phyloP scores from a whole-genome alignment of 2,113 vertebrate genomes.

The Pycnonotus jocosus region DNA sequence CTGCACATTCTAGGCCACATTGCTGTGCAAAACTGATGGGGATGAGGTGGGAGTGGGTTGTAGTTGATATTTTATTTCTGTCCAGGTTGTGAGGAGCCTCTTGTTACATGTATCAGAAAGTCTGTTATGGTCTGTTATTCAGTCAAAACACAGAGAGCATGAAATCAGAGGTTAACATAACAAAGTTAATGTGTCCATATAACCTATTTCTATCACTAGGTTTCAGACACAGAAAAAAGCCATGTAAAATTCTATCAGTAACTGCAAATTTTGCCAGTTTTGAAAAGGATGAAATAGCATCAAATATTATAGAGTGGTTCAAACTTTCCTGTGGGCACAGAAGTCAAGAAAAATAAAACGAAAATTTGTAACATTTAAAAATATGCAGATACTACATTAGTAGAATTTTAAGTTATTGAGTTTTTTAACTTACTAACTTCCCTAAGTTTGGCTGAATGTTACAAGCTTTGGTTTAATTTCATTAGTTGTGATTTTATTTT shows the following conservation, averaged over 20 bases:
- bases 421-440: background rate
- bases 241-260: background rate
- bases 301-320: background rate
- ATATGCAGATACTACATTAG: background rate
- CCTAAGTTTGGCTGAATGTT: background rate
- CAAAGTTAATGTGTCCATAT: background rate
- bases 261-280: background rate
- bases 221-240: conserved; percentile 24
- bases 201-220: conserved; percentile 9
- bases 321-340: background rate
- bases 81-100: background rate
- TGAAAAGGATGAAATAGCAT: background rate
- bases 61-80: background rate
- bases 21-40: background rate
- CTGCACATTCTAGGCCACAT: background rate
- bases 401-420: background rate
- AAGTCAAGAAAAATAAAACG: background rate
- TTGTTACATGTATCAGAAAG: conserved; percentile 6
- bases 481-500: background rate
- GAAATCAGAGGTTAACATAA: conserved; percentile 40
- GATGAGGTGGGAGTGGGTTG: accelerated
- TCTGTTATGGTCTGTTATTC: background rate
- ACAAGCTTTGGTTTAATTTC: background rate
- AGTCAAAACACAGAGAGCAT: background rate
- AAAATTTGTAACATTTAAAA: background rate